Percentiles rank a stretch among this genome's conserved stretches.
These are phyloP conservation scores for Resseliella maxima DNA, from an alignment of 2,888 invertebrate species.

Conservation along the genomic window DNA sequence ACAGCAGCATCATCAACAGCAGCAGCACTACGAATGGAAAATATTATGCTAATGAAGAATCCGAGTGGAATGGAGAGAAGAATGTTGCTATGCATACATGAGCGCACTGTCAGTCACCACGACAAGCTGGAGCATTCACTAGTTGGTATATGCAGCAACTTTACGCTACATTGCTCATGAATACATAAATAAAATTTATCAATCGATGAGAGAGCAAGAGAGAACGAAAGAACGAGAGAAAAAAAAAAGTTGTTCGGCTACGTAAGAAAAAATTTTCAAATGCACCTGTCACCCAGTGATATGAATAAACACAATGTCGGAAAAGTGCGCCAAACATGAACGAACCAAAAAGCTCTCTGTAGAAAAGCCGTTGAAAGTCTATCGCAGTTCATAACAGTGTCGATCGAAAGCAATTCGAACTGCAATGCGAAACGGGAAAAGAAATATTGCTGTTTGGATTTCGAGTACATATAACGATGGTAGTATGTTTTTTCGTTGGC, in stretches of 20 bases:
- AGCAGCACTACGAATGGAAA: background rate
- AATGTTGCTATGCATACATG: slow-evolving; percentile 34
- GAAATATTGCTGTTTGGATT: background rate
- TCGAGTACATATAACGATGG: slow-evolving; percentile 27
- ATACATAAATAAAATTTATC: slow-evolving; percentile 47
- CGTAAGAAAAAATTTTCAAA: slow-evolving; percentile 2
- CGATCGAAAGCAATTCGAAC: slow-evolving; percentile 16
- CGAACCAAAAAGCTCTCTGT: background rate
- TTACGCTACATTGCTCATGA: slow-evolving; percentile 51
- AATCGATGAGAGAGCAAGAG: background rate
- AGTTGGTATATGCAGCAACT: slow-evolving; percentile 3
- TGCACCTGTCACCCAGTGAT: slow-evolving; percentile 40
- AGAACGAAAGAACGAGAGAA: background rate
- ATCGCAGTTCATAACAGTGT: slow-evolving; percentile 2
- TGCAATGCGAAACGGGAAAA: background rate
- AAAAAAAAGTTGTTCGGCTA: background rate
- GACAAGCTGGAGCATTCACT: slow-evolving; percentile 7
- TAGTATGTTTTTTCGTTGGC: background rate
- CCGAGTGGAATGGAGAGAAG: background rate
- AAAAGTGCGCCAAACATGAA: background rate
- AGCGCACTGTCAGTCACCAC: background rate
- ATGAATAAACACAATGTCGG: slow-evolving; percentile 33
- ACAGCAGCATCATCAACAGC: background rate
- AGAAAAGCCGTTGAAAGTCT: slow-evolving; percentile 20
- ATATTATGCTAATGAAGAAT: slow-evolving; percentile 51